Evolutionary conservation across 2,888 invertebrate species (phyloP).

Genomic region (Leucophenga maculata): DNA sequence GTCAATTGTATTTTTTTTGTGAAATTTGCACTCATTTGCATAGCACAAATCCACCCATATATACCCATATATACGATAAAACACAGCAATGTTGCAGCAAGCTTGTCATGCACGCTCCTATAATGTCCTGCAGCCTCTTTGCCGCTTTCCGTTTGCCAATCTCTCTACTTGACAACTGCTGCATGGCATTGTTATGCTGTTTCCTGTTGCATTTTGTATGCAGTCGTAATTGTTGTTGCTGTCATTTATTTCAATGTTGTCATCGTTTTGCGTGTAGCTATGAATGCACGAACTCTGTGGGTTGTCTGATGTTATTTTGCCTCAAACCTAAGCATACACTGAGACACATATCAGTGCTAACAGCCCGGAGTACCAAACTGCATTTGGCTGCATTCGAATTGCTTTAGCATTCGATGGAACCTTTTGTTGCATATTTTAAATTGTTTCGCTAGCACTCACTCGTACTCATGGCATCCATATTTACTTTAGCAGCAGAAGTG

Average conservation of each 20-base stretch:
- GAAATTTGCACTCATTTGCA: too few relatives aligned
- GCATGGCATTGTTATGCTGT: constrained; percentile 33
- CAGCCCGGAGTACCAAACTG: not conserved
- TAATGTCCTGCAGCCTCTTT: not conserved
- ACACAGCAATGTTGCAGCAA: too few relatives aligned
- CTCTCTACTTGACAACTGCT: not conserved
- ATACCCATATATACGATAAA: too few relatives aligned
- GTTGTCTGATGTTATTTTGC: constrained; percentile 41
- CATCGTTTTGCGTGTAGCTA: constrained; percentile 24
- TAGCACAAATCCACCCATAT: too few relatives aligned
- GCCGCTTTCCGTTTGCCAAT: not conserved
- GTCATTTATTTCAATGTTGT: constrained; percentile 49
- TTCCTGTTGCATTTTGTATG: constrained; percentile 43
- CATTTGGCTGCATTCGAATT: not conserved
- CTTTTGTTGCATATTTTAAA: too few relatives aligned
- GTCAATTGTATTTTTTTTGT: too few relatives aligned
- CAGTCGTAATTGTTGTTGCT: constrained; percentile 50
- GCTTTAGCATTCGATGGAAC: too few relatives aligned
- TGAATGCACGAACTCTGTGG: constrained; percentile 19
- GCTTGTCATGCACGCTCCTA: too few relatives aligned
- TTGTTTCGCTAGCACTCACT: too few relatives aligned
- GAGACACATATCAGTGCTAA: not conserved
- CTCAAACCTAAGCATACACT: constrained; percentile 33
- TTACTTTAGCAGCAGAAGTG: too few relatives aligned
- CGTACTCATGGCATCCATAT: too few relatives aligned